A percentile compares a stretch with the other conserved stretches of the same genome.
phyloP scores from a whole-genome alignment of 2,888 invertebrate species.

The Blastobasis adustella region DNA sequence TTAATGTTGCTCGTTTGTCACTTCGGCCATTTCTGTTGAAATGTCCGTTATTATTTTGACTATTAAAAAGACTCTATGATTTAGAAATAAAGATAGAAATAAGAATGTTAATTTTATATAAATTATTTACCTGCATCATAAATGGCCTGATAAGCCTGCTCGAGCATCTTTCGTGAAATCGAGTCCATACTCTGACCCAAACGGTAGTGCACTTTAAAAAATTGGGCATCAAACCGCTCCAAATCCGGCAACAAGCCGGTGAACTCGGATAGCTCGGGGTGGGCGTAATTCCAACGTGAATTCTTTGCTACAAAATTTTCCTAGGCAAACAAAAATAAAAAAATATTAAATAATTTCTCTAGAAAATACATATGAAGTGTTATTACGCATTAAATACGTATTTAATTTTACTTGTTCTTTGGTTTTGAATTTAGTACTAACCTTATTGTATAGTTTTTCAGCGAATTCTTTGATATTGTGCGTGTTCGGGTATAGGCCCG shows the following conservation, averaged over 20 bases:
- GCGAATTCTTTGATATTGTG: slow-evolving; percentile 16
- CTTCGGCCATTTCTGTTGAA: no score
- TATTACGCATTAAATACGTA: no score
- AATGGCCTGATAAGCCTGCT: slow-evolving; percentile 79
- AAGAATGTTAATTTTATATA: no score
- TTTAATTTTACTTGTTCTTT: no score
- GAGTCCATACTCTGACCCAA: slow-evolving; percentile 47
- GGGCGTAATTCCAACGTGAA: slow-evolving; percentile 24
- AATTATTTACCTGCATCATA: slow-evolving; percentile 69
- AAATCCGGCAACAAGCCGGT: slow-evolving; percentile 75
- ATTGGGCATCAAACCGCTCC: slow-evolving; percentile 77
- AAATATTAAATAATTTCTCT: no score
- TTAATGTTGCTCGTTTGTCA: no score
- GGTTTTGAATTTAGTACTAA: not conserved
- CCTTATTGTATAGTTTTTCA: slow-evolving; percentile 25
- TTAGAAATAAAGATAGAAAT: no score
- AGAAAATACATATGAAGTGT: no score
- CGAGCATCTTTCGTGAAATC: slow-evolving; percentile 78
- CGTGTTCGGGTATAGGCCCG: slow-evolving; percentile 21
- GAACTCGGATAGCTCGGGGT: slow-evolving; percentile 61
- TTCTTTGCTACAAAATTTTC: slow-evolving; percentile 76
- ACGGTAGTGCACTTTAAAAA: slow-evolving; percentile 77
- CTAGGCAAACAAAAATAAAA: slow-evolving; percentile 2
- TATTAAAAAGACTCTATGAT: no score
- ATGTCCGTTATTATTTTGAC: no score